Percentiles rank a stretch among this genome's conserved stretches.
These are phyloP conservation scores for Parnassius glacialis DNA, from an alignment of 2,888 invertebrate species.

Conservation along the genomic window DNA sequence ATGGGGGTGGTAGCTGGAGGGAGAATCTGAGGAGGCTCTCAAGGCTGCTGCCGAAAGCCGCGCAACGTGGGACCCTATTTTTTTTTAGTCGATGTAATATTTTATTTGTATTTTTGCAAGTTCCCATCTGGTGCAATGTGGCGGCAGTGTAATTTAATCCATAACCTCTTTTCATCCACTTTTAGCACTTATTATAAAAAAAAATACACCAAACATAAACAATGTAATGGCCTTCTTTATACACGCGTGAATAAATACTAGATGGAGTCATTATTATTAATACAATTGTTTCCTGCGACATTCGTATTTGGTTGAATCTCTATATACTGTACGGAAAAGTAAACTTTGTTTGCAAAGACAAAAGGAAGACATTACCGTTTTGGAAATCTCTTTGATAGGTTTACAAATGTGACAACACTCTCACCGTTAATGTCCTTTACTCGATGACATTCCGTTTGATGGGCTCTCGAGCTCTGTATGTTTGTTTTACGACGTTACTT, in stretches of 20 bases:
- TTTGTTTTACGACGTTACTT: conserved; percentile 18
- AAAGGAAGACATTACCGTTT: conserved; percentile 5
- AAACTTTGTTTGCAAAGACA: background rate
- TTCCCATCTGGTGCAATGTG: too few relatives aligned
- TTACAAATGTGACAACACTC: conserved; percentile 10
- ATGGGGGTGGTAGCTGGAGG: too few relatives aligned
- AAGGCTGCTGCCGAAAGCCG: too few relatives aligned
- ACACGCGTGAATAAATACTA: conserved; percentile 15
- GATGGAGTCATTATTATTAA: conserved; percentile 20
- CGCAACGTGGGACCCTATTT: too few relatives aligned
- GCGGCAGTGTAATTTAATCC: too few relatives aligned
- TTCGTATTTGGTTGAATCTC: background rate
- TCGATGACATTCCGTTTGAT: conserved; percentile 22
- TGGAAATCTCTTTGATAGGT: background rate
- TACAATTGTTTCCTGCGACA: conserved; percentile 20
- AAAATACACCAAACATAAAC: background rate
- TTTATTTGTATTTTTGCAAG: too few relatives aligned
- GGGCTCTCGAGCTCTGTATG: conserved; percentile 13
- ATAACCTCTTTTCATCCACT: too few relatives aligned
- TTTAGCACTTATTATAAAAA: background rate
- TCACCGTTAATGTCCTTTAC: conserved; percentile 19
- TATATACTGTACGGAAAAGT: background rate
- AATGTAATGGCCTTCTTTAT: background rate
- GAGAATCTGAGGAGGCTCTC: too few relatives aligned
- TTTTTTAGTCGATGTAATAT: too few relatives aligned